A percentile compares a stretch with the other conserved stretches of the same genome.
These are phyloP conservation scores for Trichomycterus rosablanca DNA, from an alignment of 2,113 vertebrate genomes.

Conservation along the genomic window DNA sequence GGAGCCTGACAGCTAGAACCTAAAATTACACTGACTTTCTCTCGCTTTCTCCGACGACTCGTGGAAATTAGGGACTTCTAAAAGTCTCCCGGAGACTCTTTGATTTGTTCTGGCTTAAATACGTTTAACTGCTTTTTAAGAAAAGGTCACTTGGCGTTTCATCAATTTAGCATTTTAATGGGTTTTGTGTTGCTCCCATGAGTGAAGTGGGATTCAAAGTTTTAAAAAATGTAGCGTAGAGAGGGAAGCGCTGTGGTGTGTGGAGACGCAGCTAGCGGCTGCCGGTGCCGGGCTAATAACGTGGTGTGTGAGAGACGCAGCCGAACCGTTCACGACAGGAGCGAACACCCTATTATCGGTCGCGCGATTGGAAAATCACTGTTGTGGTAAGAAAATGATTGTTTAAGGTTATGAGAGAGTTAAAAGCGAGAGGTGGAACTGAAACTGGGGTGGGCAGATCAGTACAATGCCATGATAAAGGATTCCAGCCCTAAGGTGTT, in stretches of 20 bases:
- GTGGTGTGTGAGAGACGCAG: conserved; percentile 62
- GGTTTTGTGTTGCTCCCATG: conserved; percentile 16
- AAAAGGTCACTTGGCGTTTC: conserved; percentile 40
- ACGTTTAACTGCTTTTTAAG: conserved; percentile 43
- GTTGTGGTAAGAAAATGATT: conserved; percentile 60
- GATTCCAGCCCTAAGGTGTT: too few relatives aligned
- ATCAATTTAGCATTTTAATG: conserved; percentile 46
- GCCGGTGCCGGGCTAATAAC: conserved; percentile 58
- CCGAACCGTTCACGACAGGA: conserved; percentile 45
- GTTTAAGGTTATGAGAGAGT: conserved; percentile 48
- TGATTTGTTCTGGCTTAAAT: conserved; percentile 37
- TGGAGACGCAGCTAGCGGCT: conserved; percentile 45
- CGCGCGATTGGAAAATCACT: conserved; percentile 50
- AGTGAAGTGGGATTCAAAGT: not conserved
- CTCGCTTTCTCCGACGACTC: not conserved
- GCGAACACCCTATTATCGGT: conserved; percentile 67
- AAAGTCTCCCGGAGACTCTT: conserved; percentile 16
- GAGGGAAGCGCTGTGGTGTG: conserved; percentile 17
- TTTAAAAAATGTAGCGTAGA: conserved; percentile 38
- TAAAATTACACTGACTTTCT: conserved; percentile 13
- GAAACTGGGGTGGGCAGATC: too few relatives aligned
- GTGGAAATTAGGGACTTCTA: conserved; percentile 7
- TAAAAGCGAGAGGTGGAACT: not conserved
- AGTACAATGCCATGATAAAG: too few relatives aligned
- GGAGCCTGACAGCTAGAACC: conserved; percentile 28